These are phyloP conservation scores for Nomia melanderi DNA, from an alignment of 1,140 invertebrate species.

Conservation along the genomic window DNA sequence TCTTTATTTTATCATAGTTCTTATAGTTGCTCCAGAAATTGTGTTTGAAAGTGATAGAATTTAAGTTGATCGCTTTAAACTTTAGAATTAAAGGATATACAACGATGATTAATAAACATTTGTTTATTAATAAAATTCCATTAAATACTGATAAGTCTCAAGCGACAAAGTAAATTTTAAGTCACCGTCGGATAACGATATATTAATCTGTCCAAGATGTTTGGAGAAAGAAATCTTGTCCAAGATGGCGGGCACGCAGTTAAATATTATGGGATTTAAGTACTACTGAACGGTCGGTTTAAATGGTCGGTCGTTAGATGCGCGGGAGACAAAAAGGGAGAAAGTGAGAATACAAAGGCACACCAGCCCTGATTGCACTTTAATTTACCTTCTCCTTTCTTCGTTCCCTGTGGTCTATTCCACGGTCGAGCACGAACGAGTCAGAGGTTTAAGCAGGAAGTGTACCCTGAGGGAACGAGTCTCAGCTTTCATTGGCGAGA, in stretches of 20 bases:
- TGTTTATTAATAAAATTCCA: no score
- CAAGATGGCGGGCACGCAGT: constrained; percentile 9
- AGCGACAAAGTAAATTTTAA: not conserved
- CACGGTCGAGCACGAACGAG: constrained; percentile 63
- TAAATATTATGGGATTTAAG: constrained; percentile 51
- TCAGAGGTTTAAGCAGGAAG: constrained; percentile 73
- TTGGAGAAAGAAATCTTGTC: not conserved
- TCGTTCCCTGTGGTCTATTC: constrained; percentile 34
- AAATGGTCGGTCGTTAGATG: constrained; percentile 52
- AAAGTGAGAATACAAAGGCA: constrained; percentile 46
- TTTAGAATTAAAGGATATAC: no score
- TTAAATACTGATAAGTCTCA: no score
- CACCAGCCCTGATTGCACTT: constrained; percentile 60
- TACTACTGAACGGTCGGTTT: constrained; percentile 36
- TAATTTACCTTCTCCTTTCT: constrained; percentile 52
- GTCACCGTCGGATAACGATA: not conserved
- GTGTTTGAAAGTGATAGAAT: no score
- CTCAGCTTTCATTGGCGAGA: constrained; percentile 67
- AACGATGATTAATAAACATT: no score
- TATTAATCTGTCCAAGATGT: not conserved
- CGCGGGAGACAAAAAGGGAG: constrained; percentile 41
- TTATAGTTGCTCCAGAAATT: no score
- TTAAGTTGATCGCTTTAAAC: no score
- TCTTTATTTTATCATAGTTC: no score
- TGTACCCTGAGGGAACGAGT: constrained; percentile 61